Evolutionary conservation across 1,140 invertebrate species (phyloP).

Genomic region (Scaptomyza montana): DNA sequence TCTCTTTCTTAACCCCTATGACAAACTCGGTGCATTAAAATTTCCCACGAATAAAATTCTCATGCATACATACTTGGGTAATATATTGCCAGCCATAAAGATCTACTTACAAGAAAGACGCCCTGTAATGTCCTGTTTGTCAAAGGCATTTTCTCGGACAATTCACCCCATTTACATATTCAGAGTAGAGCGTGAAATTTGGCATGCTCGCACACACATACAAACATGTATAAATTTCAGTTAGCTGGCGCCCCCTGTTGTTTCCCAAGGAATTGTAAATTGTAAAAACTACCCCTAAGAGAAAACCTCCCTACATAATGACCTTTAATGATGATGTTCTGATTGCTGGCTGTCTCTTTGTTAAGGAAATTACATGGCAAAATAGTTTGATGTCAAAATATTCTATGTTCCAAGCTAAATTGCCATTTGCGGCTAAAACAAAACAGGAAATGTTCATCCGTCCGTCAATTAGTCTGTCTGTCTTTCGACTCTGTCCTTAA

Average conservation of each 20-base stretch:
- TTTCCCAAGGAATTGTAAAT: constrained; percentile 37
- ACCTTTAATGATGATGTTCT: constrained; percentile 68
- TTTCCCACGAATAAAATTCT: constrained; percentile 26
- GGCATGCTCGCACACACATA: background rate
- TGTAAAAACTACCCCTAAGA: constrained; percentile 55
- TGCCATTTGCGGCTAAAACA: constrained; percentile 7
- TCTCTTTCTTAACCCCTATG: constrained; percentile 24
- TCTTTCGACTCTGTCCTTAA: background rate
- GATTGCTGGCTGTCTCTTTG: constrained; percentile 15
- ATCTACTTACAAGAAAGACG: constrained; percentile 60
- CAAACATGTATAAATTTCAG: constrained; percentile 20
- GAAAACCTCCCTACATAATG: constrained; percentile 53
- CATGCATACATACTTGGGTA: constrained; percentile 1
- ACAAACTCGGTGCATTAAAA: constrained; percentile 8
- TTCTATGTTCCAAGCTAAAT: too few relatives aligned
- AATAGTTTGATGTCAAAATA: constrained; percentile 9
- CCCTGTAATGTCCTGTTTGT: constrained; percentile 33
- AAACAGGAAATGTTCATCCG: constrained; percentile 13
- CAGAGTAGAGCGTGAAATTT: constrained; percentile 61
- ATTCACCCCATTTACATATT: constrained; percentile 61
- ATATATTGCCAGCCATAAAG: constrained; percentile 47
- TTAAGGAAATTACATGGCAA: constrained; percentile 57
- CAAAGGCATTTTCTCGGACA: constrained; percentile 22
- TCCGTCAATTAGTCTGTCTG: too few relatives aligned
- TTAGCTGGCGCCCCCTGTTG: constrained; percentile 31